Conservation (phyloP, 2,113 vertebrate genomes). For the Lophochroa leadbeateri region DNA sequence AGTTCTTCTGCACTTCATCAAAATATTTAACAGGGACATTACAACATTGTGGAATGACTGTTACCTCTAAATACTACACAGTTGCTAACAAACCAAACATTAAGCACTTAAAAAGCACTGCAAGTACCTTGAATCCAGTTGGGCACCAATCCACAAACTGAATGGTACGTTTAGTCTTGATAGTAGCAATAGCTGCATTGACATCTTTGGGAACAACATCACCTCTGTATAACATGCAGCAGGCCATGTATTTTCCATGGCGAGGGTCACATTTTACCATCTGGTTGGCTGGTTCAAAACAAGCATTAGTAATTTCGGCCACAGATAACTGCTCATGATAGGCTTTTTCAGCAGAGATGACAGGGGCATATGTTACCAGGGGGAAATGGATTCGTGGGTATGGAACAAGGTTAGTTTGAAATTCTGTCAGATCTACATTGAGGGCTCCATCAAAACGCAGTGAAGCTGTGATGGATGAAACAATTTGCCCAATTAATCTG, state of each 20-base stretch:
- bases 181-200: slow-evolving; percentile 74
- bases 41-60: background rate
- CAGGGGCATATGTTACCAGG: slow-evolving; percentile 83
- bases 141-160: slow-evolving; percentile 78
- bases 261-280: slow-evolving; percentile 89
- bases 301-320: slow-evolving; percentile 84
- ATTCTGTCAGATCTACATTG: slow-evolving; percentile 76
- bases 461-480: slow-evolving; percentile 76
- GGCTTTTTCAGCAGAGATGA: slow-evolving; percentile 87
- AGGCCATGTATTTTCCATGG: slow-evolving; percentile 82
- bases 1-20: background rate
- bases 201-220: slow-evolving; percentile 78
- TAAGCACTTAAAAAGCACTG: background rate
- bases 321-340: slow-evolving; percentile 90
- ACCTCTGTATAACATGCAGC: slow-evolving; percentile 73
- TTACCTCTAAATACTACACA: background rate
- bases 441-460: slow-evolving; percentile 74
- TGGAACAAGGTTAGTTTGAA: slow-evolving; percentile 80
- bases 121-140: slow-evolving; percentile 71
- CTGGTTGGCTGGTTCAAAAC: slow-evolving; percentile 88
- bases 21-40: background rate
- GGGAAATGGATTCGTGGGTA: slow-evolving; percentile 90
- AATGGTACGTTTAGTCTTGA: slow-evolving; percentile 74
- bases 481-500: slow-evolving; percentile 73
- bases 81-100: background rate